Evolutionary conservation across 2,888 invertebrate genomes (phyloP).

Genomic region (Hypena proboscidalis): DNA sequence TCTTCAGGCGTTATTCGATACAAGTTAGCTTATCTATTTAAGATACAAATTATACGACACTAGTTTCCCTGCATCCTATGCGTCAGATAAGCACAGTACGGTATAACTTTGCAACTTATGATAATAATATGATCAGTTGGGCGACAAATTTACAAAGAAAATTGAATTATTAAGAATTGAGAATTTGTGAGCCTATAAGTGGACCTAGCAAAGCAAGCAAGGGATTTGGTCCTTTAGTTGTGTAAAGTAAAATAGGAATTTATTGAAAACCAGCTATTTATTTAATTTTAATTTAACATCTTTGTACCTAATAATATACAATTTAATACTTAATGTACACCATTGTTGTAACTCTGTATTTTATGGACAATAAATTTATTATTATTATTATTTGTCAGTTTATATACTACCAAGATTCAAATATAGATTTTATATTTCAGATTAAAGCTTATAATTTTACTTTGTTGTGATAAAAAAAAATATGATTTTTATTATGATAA

Average conservation of each 20-base stretch:
- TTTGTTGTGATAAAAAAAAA: too few relatives aligned
- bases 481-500: too few relatives aligned
- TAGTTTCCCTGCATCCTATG: slow-evolving; percentile 39
- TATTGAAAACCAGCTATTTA: too few relatives aligned
- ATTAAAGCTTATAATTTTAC: too few relatives aligned
- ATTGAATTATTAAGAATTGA: slow-evolving; percentile 42
- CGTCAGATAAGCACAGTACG: slow-evolving; percentile 48
- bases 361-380: too few relatives aligned
- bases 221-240: slow-evolving; percentile 2
- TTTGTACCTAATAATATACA: too few relatives aligned
- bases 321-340: too few relatives aligned
- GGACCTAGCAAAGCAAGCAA: slow-evolving; percentile 23
- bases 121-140: slow-evolving; percentile 43
- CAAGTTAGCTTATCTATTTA: slow-evolving; percentile 52
- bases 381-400: too few relatives aligned
- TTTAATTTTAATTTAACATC: too few relatives aligned
- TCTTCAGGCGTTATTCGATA: slow-evolving; percentile 40
- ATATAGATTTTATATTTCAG: too few relatives aligned
- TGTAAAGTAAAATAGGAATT: slow-evolving; percentile 20
- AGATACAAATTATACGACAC: slow-evolving; percentile 52
- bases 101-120: slow-evolving; percentile 48
- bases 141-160: slow-evolving; percentile 43
- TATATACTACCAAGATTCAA: too few relatives aligned
- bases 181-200: slow-evolving; percentile 29
- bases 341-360: too few relatives aligned